Base-by-base conservation (phyloP, 2,113 vertebrate species). In the Mystacornis crossleyi region DNA sequence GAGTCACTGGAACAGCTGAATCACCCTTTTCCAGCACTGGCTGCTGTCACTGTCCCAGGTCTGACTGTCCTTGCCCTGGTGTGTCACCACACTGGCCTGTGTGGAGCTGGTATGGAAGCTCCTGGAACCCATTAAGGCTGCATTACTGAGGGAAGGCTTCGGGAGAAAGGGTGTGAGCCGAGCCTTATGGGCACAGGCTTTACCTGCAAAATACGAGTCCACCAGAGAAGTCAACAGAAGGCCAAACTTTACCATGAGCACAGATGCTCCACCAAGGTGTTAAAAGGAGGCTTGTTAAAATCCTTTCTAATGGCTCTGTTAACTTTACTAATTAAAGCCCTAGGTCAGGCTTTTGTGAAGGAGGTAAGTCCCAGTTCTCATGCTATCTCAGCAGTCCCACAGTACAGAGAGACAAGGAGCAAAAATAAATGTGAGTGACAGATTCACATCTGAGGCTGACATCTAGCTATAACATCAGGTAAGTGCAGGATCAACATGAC, bases 381-480 rank as follows among this genome's bases (percentile, higher is more conserved):
- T 4, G 31, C 36, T 29, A 7, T 23, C 64, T 70, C 72, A 66
- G 71, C 18, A 61, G 42, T 3, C 25, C 57, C 45, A 11, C 0
- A 0, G 62, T 18, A 54, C 53, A 12, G 34, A 48, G 43, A 82
- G 38, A n/a, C 3, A 4, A 55, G 61, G 33, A 74, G 36, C 18
- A 81, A 71, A 96, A 95, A 54, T 78, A 70, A 66, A 81, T 24
- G 38, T 71, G 95, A 94, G 42, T 90, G 95, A 93, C 90, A 90
- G 70, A 73, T 50, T 62, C 94, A 93, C 82, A 95, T 95, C 94
- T 92, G 94, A 96, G 96, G 72, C 94, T 95, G 96, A 96, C 95
- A 95, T 87, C 95, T 95, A 97, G 94, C 96, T 95, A 86, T 94
- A 81, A 84, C 26, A 84, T 11, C 95, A 97, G 80, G 94, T 89